Base-by-base conservation (phyloP, 2,888 invertebrate species). In the Cynaeus angustus region DNA sequence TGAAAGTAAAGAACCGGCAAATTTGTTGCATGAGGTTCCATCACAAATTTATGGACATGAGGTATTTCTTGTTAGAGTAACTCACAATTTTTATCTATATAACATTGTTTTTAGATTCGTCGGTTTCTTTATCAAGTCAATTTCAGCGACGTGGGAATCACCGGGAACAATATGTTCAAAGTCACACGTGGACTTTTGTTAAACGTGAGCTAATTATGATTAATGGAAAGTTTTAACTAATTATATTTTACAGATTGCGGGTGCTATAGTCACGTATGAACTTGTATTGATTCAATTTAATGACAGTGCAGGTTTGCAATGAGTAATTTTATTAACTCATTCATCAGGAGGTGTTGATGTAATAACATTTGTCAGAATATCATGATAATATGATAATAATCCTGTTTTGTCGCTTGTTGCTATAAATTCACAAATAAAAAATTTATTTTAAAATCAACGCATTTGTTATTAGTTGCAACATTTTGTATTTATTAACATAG, bases 1-100 rank as follows among this genome's bases (percentile, higher is more conserved):
- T 88, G 76, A 87, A 87, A 82, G 90, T 88, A 74, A 76, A 74
- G 74, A 72, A 48, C 78, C 78, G 8, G 67, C 77, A 9, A 70
- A 56, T 30, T 69, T 75, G 53, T 68, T 81, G 12, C 75, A 77
- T 61, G 72, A 71, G 6, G 74, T 77, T 7, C 75, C 77, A 43
- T 74, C 78, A 26, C 53, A 70, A 13, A 53, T 72, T 1, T 78
- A 77, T 55, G 80, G 80, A 61, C 59, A 72, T 0, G 76, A 77
- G 67, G 76, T 78, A 72, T 1, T 21, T 21, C 1, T 21, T 21
- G 2, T 21, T 21, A 4, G n/a, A n/a, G n/a, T n/a, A n/a, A n/a
- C n/a, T n/a, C n/a, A n/a, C n/a, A n/a, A n/a, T 68, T 16, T 8
- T 12, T 26, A 26, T 8, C 33, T 28, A 5, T 28, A 28, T 28